These are phyloP conservation scores for Ophiothrix spiculata DNA, from an alignment of 35 echinoderm and acorn worm genomes.

Conservation along the genomic window DNA sequence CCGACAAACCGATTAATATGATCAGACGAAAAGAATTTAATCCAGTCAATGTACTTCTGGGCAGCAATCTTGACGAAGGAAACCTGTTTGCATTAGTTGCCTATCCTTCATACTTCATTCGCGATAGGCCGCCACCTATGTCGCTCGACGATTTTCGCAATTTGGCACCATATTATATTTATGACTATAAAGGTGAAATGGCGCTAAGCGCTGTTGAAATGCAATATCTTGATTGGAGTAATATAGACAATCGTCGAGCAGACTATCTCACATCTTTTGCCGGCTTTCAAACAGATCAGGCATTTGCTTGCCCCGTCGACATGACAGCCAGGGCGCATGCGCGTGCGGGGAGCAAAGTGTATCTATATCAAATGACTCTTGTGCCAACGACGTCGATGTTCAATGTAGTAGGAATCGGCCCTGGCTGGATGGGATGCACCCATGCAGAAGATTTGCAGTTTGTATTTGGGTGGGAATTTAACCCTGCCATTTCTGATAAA, in stretches of 20 bases:
- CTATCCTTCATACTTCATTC: conserved; percentile 16
- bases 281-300: conserved; percentile 37
- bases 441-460: conserved; percentile 67
- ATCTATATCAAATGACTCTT: conserved; percentile 55
- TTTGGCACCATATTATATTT: conserved; percentile 28
- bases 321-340: conserved; percentile 30
- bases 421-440: conserved; percentile 47
- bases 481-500: not conserved
- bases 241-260: conserved; percentile 15
- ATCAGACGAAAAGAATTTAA: conserved; percentile 19
- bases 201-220: conserved; percentile 39
- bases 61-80: conserved; percentile 63
- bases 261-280: conserved; percentile 46
- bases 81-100: conserved; percentile 48
- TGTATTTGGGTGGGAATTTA: conserved; percentile 67
- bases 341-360: conserved; percentile 3
- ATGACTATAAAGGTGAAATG: conserved; percentile 30
- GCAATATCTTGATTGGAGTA: conserved; percentile 50
- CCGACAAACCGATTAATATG: conserved; percentile 43
- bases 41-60: conserved; percentile 34
- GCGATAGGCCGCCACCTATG: conserved; percentile 24
- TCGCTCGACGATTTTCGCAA: conserved; percentile 39
- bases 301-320: conserved; percentile 55
- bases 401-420: not conserved
- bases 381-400: conserved; percentile 31